phyloP scores from a whole-genome alignment of 2,888 invertebrate species.

The Agonopterix subpropinquella region DNA sequence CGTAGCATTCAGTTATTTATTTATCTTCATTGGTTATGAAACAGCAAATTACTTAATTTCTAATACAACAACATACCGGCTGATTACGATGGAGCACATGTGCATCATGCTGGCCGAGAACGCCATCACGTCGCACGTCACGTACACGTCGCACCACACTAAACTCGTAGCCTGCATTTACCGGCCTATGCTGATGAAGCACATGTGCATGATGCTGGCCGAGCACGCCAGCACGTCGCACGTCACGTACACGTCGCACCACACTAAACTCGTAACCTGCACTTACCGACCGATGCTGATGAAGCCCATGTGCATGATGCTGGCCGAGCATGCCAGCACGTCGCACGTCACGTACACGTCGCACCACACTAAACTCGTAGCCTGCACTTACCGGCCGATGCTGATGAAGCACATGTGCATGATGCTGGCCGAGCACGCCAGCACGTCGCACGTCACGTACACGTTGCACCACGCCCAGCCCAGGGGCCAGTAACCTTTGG shows the following conservation, averaged over 20 bases:
- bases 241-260: constrained; percentile 97
- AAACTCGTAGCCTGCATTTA: no score
- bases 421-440: no score
- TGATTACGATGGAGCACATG: constrained; percentile 94
- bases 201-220: constrained; percentile 96
- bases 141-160: constrained; percentile 94
- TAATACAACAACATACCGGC: no score
- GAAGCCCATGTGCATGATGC: constrained; percentile 97
- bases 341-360: constrained; percentile 97
- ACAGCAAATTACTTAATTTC: no score
- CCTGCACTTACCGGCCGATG: constrained; percentile 81
- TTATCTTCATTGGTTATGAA: no score
- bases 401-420: constrained; percentile 92
- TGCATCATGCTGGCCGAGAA: constrained; percentile 97
- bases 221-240: constrained; percentile 97
- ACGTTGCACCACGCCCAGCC: constrained; percentile 92
- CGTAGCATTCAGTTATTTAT: no score
- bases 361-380: constrained; percentile 78
- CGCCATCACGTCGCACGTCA: constrained; percentile 96
- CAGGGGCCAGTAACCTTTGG: constrained; percentile 93
- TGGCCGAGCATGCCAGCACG: constrained; percentile 95
- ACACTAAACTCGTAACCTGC: constrained; percentile 35
- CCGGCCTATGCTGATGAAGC: constrained; percentile 82
- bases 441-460: no score
- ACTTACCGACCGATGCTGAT: constrained; percentile 88